phyloP scores from a whole-genome alignment of 2,888 invertebrate species.

The Napeogenes sylphis region DNA sequence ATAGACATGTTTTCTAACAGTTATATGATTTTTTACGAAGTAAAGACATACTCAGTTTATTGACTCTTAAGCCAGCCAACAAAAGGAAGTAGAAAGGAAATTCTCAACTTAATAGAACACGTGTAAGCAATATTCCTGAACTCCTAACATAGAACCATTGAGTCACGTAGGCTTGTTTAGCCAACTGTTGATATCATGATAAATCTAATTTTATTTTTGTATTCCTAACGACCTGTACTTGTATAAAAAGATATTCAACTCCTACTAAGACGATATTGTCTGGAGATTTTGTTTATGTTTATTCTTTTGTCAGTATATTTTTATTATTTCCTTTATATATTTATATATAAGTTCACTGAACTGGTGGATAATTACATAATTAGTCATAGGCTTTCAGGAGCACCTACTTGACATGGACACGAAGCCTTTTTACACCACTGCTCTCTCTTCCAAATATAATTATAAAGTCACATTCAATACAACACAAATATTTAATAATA shows the following conservation, averaged over 20 bases:
- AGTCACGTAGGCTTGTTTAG: slow-evolving; percentile 29
- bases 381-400: too few species aligned
- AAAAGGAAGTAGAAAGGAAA: background rate
- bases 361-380: too few species aligned
- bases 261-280: background rate
- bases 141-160: slow-evolving; percentile 28
- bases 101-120: slow-evolving; percentile 28
- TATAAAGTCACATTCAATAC: too few species aligned
- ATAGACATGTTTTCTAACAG: background rate
- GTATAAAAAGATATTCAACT: background rate
- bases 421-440: too few species aligned
- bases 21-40: background rate
- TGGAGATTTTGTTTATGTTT: background rate
- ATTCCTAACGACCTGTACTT: background rate
- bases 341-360: too few species aligned
- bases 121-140: slow-evolving; percentile 31
- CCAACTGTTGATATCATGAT: slow-evolving; percentile 13
- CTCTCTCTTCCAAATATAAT: too few species aligned
- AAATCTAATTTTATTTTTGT: slow-evolving; percentile 4
- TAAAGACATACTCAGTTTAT: slow-evolving; percentile 2
- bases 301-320: too few species aligned
- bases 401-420: too few species aligned
- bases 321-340: too few species aligned
- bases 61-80: background rate
- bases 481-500: too few species aligned